Evolutionary conservation across 2,113 vertebrate genomes (phyloP), one percentile per base, ranked within the genome.

Genomic region (Semicossyphus pulcher): DNA sequence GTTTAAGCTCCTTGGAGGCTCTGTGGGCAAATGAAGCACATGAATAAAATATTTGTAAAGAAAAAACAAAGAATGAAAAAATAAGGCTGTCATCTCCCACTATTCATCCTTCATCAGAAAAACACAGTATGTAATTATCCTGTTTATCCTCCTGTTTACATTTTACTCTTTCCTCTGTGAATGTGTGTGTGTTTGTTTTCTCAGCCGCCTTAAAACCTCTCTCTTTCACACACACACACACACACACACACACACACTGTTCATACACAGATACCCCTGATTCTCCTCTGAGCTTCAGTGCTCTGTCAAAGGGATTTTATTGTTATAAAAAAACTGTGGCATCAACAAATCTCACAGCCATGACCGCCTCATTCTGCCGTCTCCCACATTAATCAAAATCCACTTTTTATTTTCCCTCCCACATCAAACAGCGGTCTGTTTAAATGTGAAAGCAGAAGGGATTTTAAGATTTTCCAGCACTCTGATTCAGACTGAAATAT

Each of bases 81-180:
- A n/a, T n/a, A 56, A 58, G 56, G 28, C 41, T 63, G 75, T 82
- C 78, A 82, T 71, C 81, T 14, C 21, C 1, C 6, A 0, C 64
- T 59, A 11, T 60, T 64, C 70, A 51, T 59, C 52, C 23, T 72
- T 81, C 76, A 64, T 74, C 56, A 3, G 51, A 53, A 26, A 82
- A 77, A 78, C n/a, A n/a, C n/a, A n/a, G n/a, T 85, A 85, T 85
- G 76, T 80, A 83, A 85, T 88, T 83, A 85, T 78, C 52, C n/a
- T n/a, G 53, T 65, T 67, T 57, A 39, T 79, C 76, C 75, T 83
- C 47, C 44, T 88, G 83, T 85, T 85, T 78, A 71, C 58, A 18
- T 54, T 84, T 49, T 69, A 47, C 14, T 36, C 59, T 76, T 80
- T 85, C 76, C 72, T 78, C 65, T 80, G 86, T 78, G 67, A 84